Conservation (phyloP, 2,113 vertebrate genomes). For the Athene cunicularia region DNA sequence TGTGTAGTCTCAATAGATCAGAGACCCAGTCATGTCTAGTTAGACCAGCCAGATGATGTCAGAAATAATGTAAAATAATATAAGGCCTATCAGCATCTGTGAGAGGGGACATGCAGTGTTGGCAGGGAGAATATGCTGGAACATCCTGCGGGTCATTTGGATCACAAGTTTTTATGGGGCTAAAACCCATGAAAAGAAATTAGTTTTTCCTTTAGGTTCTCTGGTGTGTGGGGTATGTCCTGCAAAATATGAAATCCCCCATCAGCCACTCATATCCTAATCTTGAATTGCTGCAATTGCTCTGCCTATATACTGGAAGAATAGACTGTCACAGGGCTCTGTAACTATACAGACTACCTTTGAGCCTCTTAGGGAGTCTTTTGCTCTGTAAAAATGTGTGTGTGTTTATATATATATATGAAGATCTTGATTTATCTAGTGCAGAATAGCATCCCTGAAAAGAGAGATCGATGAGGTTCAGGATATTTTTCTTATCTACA, state of each 20-base stretch:
- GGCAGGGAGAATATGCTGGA: not conserved
- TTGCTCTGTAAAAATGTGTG: not conserved
- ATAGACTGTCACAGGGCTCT: not conserved
- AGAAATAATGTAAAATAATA: slow-evolving; percentile 8
- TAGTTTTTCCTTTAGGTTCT: not conserved
- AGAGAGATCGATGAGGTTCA: not conserved
- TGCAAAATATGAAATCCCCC: not conserved
- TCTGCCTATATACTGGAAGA: not conserved
- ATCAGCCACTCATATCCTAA: not conserved
- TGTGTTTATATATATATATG: no score
- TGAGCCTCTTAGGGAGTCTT: not conserved
- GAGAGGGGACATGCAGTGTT: not conserved
- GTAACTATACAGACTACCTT: not conserved
- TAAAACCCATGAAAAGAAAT: not conserved
- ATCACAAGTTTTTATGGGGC: not conserved
- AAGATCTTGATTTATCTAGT: not conserved
- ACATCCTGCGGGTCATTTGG: not conserved
- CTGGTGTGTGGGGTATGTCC: not conserved
- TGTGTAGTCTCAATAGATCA: not conserved
- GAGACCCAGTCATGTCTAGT: slow-evolving; percentile 27
- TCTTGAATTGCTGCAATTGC: not conserved
- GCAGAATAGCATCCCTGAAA: not conserved
- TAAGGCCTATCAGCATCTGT: not conserved
- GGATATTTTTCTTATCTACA: not conserved
- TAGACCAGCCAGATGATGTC: slow-evolving; percentile 20